Evolutionary conservation across 2,888 invertebrate species (phyloP).

Genomic region (Hirtodrosophila confusa): DNA sequence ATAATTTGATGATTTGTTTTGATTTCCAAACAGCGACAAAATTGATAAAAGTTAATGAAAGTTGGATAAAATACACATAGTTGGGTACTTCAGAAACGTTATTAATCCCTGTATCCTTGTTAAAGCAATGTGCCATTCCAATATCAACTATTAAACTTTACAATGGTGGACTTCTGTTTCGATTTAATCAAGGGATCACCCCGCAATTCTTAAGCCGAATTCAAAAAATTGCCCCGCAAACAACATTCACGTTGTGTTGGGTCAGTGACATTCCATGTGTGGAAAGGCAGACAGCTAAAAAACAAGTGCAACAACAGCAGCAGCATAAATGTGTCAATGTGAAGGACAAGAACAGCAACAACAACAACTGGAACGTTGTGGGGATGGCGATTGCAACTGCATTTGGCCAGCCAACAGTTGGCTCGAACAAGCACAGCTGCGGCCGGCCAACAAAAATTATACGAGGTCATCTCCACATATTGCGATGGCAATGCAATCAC

Average conservation of each 20-base stretch:
- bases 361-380: not conserved
- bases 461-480: conserved; percentile 43
- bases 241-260: conserved; percentile 46
- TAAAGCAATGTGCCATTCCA: too few species aligned
- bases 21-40: too few species aligned
- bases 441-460: conserved; percentile 14
- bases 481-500: conserved; percentile 51
- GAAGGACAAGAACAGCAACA: conserved; percentile 49
- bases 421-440: conserved; percentile 39
- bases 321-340: conserved; percentile 70
- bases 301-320: conserved; percentile 7
- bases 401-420: conserved; percentile 48
- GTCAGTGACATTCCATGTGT: conserved; percentile 55
- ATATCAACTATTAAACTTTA: too few species aligned
- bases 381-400: conserved; percentile 37
- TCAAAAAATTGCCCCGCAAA: not conserved
- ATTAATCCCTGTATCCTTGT: too few species aligned
- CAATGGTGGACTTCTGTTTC: too few species aligned
- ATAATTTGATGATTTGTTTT: too few species aligned
- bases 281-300: conserved; percentile 36
- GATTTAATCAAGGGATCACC: too few species aligned
- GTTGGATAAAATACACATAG: too few species aligned
- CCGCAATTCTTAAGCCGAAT: not conserved
- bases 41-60: too few species aligned
- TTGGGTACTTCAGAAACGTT: too few species aligned